A percentile compares a stretch with the other conserved stretches of the same genome.
phyloP scores from a whole-genome alignment of 2,888 invertebrate species.

The Julus scanicus region DNA sequence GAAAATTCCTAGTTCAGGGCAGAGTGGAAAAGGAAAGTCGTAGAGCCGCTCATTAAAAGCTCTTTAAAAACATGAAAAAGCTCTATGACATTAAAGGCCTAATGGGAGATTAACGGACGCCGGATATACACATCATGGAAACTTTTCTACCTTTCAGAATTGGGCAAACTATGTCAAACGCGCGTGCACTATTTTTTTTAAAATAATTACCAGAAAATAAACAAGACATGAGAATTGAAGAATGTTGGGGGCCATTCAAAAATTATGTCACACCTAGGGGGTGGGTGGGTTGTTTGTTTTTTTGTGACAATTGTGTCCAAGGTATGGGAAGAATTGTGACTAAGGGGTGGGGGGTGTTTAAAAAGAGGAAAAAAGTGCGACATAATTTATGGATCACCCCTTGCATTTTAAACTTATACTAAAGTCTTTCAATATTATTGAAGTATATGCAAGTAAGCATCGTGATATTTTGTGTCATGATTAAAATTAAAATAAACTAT shows the following conservation, averaged over 20 bases:
- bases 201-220: not conserved
- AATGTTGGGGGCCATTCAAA: no score
- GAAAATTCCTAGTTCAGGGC: not conserved
- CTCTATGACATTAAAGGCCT: not conserved
- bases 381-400: no score
- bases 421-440: no score
- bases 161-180: not conserved
- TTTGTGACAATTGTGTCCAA: no score
- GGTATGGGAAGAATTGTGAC: no score
- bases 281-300: no score
- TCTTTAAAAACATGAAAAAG: constrained; percentile 24
- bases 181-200: not conserved
- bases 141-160: not conserved
- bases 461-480: no score
- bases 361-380: no score
- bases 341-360: no score
- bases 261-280: no score
- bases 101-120: not conserved
- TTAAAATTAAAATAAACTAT: no score
- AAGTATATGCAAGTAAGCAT: no score
- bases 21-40: not conserved
- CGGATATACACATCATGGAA: not conserved
- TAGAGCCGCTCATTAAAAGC: not conserved
- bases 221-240: not conserved
- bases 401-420: not conserved